Conservation (phyloP, 1,140 invertebrate genomes). For the Habropoda laboriosa region DNA sequence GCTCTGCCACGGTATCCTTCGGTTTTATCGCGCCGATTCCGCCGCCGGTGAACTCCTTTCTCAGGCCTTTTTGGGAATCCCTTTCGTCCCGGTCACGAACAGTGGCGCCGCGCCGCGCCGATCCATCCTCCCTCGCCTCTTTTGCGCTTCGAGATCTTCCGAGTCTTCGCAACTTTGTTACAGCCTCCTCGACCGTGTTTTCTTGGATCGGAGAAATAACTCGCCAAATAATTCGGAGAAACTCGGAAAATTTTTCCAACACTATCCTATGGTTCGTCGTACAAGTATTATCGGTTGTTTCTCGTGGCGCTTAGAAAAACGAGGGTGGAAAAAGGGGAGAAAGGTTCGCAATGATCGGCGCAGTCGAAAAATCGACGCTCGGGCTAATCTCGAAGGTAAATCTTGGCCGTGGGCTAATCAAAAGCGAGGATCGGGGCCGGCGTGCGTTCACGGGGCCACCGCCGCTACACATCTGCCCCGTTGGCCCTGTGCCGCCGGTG, state of each 20-base stretch:
- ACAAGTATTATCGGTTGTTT: too few relatives aligned
- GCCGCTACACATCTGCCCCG: constrained; percentile 76
- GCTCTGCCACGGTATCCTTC: not conserved
- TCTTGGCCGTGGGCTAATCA: constrained; percentile 71
- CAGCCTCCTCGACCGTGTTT: too few relatives aligned
- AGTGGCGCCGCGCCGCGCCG: constrained; percentile 16
- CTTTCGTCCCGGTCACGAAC: constrained; percentile 5
- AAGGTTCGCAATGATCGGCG: not conserved
- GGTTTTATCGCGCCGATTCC: constrained; percentile 42
- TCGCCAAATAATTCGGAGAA: too few relatives aligned
- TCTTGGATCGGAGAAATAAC: too few relatives aligned
- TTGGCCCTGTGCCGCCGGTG: constrained; percentile 9
- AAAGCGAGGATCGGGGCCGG: constrained; percentile 64
- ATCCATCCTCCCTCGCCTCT: not conserved
- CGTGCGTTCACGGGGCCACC: constrained; percentile 63
- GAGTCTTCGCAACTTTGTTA: not conserved
- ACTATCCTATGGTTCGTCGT: too few relatives aligned
- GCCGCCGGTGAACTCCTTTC: constrained; percentile 19
- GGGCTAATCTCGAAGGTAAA: constrained; percentile 73
- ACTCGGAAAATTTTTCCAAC: too few relatives aligned
- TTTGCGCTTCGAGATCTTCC: not conserved
- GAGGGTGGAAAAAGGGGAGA: too few relatives aligned
- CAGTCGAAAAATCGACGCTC: constrained; percentile 50
- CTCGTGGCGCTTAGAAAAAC: not conserved
- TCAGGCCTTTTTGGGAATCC: not conserved